Evolutionary conservation across 2,113 vertebrate species (phyloP).

Genomic region (Gymnogyps californianus): DNA sequence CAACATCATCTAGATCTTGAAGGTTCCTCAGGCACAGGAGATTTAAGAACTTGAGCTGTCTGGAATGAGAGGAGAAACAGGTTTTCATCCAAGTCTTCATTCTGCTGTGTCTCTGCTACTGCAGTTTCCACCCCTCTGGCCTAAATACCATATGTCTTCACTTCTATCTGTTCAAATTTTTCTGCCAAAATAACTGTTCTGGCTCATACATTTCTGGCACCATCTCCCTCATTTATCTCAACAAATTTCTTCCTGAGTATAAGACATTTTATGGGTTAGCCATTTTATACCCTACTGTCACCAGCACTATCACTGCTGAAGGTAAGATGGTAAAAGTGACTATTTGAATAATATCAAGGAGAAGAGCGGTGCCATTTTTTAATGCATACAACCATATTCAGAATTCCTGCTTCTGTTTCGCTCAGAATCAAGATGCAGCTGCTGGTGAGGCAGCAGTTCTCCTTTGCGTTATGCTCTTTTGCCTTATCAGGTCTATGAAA

Average conservation of each 20-base stretch:
- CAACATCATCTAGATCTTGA: not conserved
- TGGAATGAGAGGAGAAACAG: not conserved
- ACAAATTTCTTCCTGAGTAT: not conserved
- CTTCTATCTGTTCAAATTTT: not conserved
- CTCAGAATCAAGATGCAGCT: not conserved
- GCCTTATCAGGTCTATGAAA: not conserved
- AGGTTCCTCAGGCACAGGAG: not conserved
- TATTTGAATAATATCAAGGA: not conserved
- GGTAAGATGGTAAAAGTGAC: not conserved
- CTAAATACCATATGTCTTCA: not conserved
- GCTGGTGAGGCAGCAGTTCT: not conserved
- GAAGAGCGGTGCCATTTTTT: not conserved
- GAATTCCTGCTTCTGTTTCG: not conserved
- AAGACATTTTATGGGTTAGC: not conserved
- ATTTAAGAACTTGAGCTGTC: not conserved
- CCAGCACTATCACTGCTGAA: not conserved
- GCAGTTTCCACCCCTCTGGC: not conserved
- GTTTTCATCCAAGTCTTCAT: not conserved
- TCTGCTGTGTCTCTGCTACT: not conserved
- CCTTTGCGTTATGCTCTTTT: not conserved
- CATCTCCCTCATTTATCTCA: not conserved
- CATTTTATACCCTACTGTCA: not conserved
- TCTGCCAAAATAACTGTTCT: slow-evolving; percentile 4
- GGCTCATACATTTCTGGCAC: not conserved
- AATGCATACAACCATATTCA: not conserved